Base-by-base conservation (phyloP, 2,113 vertebrate species). In the Nothoprocta pentlandii region DNA sequence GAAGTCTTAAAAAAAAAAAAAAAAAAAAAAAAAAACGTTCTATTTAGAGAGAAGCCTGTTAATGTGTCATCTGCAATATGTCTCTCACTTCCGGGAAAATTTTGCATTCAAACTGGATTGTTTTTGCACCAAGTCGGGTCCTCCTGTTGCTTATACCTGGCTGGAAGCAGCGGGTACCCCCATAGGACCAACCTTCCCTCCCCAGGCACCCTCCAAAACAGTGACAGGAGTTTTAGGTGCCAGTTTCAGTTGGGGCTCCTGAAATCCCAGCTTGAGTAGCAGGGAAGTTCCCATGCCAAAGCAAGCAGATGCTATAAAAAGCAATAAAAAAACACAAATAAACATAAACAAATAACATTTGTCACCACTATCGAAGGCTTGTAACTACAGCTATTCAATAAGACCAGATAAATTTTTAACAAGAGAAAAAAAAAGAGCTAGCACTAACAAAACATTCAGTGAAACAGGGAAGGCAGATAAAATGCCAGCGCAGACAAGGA, bases 291-390 rank as follows among this genome's bases (percentile, higher is more conserved):
- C 81, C 73, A 92, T 93, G 95, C 94, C 93, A 96, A 96, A 94
- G 56, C 79, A 94, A 97, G 90, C 96, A 96, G 97, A 97, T 95
- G 94, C 91, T 94, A 83, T 85, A 95, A 96, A 94, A 97, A 74
- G 82, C 80, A 95, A 93, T 92, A 94, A 93, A 91, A 96, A 93
- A 8, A 22, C 22, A 49, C 7, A 96, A 97, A 95, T 88, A 95
- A 96, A 97, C 91, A 97, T 94, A 97, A 97, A 97, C 94, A 96
- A 96, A 93, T 95, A 97, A 93, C 80, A 92, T 97, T 95, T 97
- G 89, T 96, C 96, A 96, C 92, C 79, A 91, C 94, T 97, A 95
- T 74, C 32, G 89, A 95, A 96, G 84, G 90, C 87, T 76, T 93
- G 70, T 77, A 88, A 96, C 87, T 90, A 94, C 88, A 94, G 82